phyloP scores from a whole-genome alignment of 2,888 invertebrate species.

The Mongoloraphidia duomilia region DNA sequence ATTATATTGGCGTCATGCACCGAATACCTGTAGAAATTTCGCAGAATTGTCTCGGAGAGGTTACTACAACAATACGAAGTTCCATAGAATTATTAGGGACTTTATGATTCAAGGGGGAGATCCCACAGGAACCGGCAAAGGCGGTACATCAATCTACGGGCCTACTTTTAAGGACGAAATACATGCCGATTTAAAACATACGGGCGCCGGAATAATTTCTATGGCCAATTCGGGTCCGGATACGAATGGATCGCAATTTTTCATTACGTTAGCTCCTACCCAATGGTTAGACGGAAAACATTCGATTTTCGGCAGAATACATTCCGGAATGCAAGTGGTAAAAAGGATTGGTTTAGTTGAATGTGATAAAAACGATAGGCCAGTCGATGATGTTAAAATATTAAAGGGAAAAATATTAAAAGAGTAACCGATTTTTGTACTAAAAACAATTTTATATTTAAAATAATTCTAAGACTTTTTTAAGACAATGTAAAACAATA shows the following conservation, averaged over 20 bases:
- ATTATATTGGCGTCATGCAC: constrained; percentile 97
- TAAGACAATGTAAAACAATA: too few relatives aligned
- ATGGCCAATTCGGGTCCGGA: constrained; percentile 99
- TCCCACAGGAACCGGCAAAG: constrained; percentile 92
- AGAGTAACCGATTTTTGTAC: constrained; percentile 17
- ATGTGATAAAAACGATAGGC: constrained; percentile 83
- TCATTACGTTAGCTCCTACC: constrained; percentile 89
- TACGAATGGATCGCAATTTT: constrained; percentile 97
- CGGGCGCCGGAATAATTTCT: constrained; percentile 78
- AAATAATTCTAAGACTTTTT: too few relatives aligned
- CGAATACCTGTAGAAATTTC: constrained; percentile 94
- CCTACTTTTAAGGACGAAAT: constrained; percentile 92
- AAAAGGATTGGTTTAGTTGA: constrained; percentile 88
- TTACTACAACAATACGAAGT: constrained; percentile 91
- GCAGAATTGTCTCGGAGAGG: constrained; percentile 85
- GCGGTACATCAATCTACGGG: constrained; percentile 95
- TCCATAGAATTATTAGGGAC: constrained; percentile 88
- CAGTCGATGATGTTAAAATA: constrained; percentile 77
- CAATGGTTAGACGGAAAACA: constrained; percentile 98
- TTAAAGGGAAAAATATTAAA: constrained; percentile 39
- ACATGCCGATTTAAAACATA: constrained; percentile 83
- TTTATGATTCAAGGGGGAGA: constrained; percentile 95
- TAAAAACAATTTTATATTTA: too few relatives aligned
- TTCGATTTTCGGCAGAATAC: constrained; percentile 85
- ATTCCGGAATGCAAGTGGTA: constrained; percentile 78